A percentile compares a stretch with the other conserved stretches of the same genome.
These are phyloP conservation scores for Morus bassanus DNA, from an alignment of 2,797 vertebrate species.

Conservation along the genomic window DNA sequence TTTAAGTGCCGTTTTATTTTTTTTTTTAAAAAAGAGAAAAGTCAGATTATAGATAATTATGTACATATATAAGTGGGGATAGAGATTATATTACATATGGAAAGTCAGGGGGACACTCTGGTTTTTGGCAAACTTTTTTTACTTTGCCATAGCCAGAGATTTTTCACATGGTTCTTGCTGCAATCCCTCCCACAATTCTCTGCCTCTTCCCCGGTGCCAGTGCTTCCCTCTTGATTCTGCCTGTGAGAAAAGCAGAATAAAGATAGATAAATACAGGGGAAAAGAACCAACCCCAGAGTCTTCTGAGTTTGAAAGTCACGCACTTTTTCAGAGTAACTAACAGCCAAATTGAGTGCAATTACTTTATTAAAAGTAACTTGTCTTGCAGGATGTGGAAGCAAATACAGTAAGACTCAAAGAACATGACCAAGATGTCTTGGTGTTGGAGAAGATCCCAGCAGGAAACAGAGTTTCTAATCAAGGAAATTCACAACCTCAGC, in stretches of 20 bases:
- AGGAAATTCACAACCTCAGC: constrained; percentile 86
- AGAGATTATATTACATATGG: neutral
- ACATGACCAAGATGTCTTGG: constrained; percentile 96
- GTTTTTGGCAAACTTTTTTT: neutral
- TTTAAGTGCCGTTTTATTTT: neutral
- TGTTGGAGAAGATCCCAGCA: constrained; percentile 93
- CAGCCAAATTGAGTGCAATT: neutral
- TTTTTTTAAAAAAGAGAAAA: neutral
- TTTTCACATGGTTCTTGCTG: neutral
- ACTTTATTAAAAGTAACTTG: constrained; percentile 66
- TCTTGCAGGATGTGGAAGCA: constrained; percentile 94
- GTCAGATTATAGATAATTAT: neutral
- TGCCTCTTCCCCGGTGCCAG: neutral
- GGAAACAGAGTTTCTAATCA: constrained; percentile 82
- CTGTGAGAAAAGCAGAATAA: neutral
- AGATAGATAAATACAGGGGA: neutral
- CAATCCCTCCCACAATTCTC: neutral
- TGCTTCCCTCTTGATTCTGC: neutral
- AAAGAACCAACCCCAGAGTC: neutral
- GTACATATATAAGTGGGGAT: neutral
- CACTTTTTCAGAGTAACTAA: constrained; percentile 1
- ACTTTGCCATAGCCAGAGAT: neutral
- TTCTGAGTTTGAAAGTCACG: neutral
- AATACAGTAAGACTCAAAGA: constrained; percentile 99
- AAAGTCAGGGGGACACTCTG: neutral